A percentile compares a stretch with the other conserved stretches of the same genome.
Evolutionary conservation across 2,113 vertebrate species (phyloP).

Genomic region (Natator depressus): DNA sequence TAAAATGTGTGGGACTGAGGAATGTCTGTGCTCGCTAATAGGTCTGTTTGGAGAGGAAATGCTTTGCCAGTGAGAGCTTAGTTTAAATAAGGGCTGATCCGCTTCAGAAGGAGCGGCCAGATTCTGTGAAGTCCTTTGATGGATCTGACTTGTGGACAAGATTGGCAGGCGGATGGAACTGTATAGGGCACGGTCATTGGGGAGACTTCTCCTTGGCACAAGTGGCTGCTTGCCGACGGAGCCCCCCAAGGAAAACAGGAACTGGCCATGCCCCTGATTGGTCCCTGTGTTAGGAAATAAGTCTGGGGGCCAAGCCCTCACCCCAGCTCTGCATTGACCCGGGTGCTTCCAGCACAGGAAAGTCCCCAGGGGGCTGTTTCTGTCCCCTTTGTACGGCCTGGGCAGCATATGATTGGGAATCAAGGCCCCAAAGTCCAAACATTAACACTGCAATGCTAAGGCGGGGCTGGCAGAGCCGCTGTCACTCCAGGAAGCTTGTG

Average conservation of each 20-base stretch:
- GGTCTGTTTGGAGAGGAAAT: constrained; percentile 60
- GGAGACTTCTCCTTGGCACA: background rate
- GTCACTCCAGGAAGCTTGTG: too few relatives aligned
- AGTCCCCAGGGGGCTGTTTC: background rate
- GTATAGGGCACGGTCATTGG: accelerated
- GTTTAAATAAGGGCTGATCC: background rate
- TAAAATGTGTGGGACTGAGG: constrained; percentile 55
- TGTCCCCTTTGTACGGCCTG: background rate
- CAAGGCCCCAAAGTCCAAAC: background rate
- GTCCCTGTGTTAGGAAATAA: background rate
- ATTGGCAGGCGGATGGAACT: background rate
- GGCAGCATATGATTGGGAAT: background rate
- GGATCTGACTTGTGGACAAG: background rate
- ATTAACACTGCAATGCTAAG: background rate
- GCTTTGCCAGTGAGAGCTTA: constrained; percentile 60
- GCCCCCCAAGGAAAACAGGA: background rate
- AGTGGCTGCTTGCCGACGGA: background rate
- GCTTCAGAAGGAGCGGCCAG: accelerated
- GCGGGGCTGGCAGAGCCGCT: background rate
- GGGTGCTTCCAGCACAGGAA: accelerated
- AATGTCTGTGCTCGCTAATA: constrained; percentile 55
- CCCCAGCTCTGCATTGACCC: background rate
- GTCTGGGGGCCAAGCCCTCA: background rate
- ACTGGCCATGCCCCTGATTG: background rate
- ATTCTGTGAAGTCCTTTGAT: accelerated